Percentiles rank a stretch among this genome's conserved stretches.
These are phyloP conservation scores for Neodontobutis hainanensis DNA, from an alignment of 2,113 vertebrate species.

Conservation along the genomic window DNA sequence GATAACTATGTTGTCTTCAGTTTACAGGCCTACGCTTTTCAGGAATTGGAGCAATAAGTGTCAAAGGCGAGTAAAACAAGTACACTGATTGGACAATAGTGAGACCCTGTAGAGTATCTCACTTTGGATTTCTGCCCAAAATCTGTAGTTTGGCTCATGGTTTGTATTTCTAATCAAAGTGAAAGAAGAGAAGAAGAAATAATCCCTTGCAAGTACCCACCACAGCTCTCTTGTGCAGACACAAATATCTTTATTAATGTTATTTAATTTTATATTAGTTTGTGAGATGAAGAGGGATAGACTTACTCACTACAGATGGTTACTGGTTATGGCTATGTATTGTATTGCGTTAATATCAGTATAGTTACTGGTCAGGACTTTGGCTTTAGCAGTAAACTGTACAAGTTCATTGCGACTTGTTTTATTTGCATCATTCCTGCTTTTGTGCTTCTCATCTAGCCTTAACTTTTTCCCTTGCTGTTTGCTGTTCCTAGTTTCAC, in stretches of 20 bases:
- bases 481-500: constrained; percentile 13
- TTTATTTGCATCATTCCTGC: background rate
- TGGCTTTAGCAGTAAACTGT: background rate
- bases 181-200: background rate
- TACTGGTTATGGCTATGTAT: too few species aligned
- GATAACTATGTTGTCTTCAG: background rate
- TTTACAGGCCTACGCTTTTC: constrained; percentile 17
- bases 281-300: too few species aligned
- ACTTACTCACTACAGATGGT: too few species aligned
- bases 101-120: constrained; percentile 14
- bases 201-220: background rate
- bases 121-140: constrained; percentile 24
- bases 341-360: too few species aligned
- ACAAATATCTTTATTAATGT: background rate
- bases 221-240: background rate
- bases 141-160: constrained; percentile 16
- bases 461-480: background rate
- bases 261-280: background rate
- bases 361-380: background rate
- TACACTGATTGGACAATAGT: constrained; percentile 3
- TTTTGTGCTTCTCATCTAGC: background rate
- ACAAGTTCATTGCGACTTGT: background rate
- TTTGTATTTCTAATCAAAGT: constrained; percentile 14
- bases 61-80: constrained; percentile 20
- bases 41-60: constrained; percentile 10